Evolutionary conservation across 2,888 invertebrate genomes (phyloP), one percentile per base, ranked within the genome.

Genomic region (Vandiemenella viatica): DNA sequence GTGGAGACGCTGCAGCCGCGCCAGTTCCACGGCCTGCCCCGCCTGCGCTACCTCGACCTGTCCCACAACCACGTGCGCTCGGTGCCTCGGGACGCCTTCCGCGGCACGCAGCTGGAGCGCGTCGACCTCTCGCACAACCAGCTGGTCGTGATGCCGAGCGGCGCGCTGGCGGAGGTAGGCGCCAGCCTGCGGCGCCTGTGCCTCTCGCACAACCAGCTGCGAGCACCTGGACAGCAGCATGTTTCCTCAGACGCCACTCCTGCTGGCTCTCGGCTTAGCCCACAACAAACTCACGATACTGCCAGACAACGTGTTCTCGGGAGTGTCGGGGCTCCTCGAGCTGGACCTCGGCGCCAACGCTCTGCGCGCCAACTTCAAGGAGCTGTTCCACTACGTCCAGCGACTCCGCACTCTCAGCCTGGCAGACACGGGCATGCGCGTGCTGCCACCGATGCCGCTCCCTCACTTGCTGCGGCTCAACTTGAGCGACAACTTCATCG

Each of bases 161-260:
- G 53, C 8, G 58, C 56, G n/a, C 47, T 61, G 45, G 49, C 55
- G 7, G 54, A 55, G 16, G 54, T 58, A 1, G 55, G 55, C 15
- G 40, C 46, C 16, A 55, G 58, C 6, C 51, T 61, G 10, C 53
- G 57, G 5, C 54, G 58, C 47, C 55, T 66, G 49, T 64, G 65
- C 55, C 55, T 66, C 38, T 62, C 63, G 22, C 52, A 59, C 51
- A 67, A 66, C 54, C 58, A 59, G 4, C 56, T 67, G n/a, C 26
- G 63, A 63, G 51, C 63, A 65, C 49, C 54, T 65, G 54, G 64
- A 65, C 54, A 58, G 59, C 47, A 62, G 62, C 23, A 63, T 62
- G 61, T 62, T 64, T 48, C 58, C 61, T 45, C 56, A 59, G 26
- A 58, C 60, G 18, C 58, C 63, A 5, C 59, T 59, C 38, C 57